Evolutionary conservation across 2,113 vertebrate species (phyloP).

Genomic region (Prochilodus magdalenae): DNA sequence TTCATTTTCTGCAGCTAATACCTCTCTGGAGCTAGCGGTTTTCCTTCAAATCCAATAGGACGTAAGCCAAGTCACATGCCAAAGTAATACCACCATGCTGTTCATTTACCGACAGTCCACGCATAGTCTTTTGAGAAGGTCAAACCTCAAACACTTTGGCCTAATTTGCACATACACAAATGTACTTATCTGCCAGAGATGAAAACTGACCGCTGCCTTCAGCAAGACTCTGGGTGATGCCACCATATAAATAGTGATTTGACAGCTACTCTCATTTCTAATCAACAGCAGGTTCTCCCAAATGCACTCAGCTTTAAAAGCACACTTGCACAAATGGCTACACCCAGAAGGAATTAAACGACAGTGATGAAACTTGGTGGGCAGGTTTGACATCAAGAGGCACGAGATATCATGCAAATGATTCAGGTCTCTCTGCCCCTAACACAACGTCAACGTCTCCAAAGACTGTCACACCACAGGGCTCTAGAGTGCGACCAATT

Average conservation of each 20-base stretch:
- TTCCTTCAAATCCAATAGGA: constrained; percentile 6
- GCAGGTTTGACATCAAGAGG: too few species aligned
- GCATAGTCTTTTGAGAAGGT: not conserved
- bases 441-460: too few species aligned
- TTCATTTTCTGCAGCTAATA: constrained; percentile 14
- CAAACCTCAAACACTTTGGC: not conserved
- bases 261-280: not conserved
- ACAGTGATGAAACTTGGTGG: too few species aligned
- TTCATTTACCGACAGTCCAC: not conserved
- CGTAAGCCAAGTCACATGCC: not conserved
- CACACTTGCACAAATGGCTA: too few species aligned
- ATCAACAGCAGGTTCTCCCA: not conserved
- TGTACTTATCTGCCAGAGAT: not conserved
- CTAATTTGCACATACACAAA: constrained; percentile 14
- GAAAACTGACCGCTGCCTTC: too few species aligned
- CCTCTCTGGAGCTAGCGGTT: not conserved
- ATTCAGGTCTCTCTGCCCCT: too few species aligned
- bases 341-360: too few species aligned
- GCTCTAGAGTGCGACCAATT: too few species aligned
- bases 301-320: too few species aligned
- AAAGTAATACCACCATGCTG: not conserved
- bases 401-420: too few species aligned
- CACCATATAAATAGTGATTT: not conserved
- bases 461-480: too few species aligned
- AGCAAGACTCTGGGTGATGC: not conserved